Evolutionary conservation across 2,113 vertebrate species (phyloP), one percentile per base, ranked within the genome.

Genomic region (Amazona guildingii): DNA sequence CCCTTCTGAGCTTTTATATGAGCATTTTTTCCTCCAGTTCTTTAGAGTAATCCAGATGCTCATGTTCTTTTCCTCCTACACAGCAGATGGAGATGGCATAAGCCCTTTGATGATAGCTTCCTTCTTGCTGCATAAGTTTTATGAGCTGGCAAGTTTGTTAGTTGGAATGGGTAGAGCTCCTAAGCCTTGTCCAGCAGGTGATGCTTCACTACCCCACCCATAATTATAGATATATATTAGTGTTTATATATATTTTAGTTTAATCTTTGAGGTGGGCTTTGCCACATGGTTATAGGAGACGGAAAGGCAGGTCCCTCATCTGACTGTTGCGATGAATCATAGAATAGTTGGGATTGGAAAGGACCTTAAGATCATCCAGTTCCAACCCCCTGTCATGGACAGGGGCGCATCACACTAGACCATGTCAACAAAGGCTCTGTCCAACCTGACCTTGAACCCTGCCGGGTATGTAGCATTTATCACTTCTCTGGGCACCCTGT

Each of bases 1-100:
- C 79, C 90, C 78, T 85, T 91, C 2, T 6, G 72, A 83, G 92
- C 94, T 76, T 95, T 89, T 73, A 8, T 52, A 66, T 7, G 70
- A 85, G 41, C 0, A 0, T 44, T 91, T 92, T 92, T 92, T 92
- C 73, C 69, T 89, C 48, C 69, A 37, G 70, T 70, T 84, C 77
- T 96, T 92, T 95, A 84, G 92, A 91, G 77, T 91, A 94, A 92
- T 95, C 91, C 91, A 95, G 92, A 96, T 97, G 92, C 95, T 96
- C 8, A 3, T 92, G 94, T 92, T 91, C 68, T 90, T 88, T 90
- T 73, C 94, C 95, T 96, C 95, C 95, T 94, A 90, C 94, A 92
- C 85, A 91, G 92, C 96, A 96, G 95, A 96, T 96, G 94, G 92
- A 93, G 94, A 90, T 84, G 90, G 88, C 85, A 95, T 68, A 86